These are phyloP conservation scores for Tetragnatha versicolor DNA, from an alignment of 1,140 invertebrate species.

Conservation along the genomic window DNA sequence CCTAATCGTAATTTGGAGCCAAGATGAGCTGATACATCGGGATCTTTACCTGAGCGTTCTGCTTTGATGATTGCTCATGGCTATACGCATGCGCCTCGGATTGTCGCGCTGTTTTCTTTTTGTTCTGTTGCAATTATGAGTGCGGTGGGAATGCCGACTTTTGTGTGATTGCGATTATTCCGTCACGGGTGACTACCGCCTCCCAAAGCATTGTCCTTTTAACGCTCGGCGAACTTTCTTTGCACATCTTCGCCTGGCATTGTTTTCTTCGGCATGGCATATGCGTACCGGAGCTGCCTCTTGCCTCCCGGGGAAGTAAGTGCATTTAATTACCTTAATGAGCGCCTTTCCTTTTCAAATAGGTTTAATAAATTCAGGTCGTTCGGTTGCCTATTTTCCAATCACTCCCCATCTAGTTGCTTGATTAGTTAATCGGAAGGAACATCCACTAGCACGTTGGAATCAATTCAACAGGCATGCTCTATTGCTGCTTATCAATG, in stretches of 20 bases:
- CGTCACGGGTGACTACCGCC: conserved; percentile 45
- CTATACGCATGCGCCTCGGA: conserved; percentile 34
- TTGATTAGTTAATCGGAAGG: too few species aligned
- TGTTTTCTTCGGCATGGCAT: conserved; percentile 32
- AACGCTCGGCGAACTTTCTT: conserved; percentile 28
- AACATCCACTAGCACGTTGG: too few species aligned
- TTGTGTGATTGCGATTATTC: conserved; percentile 43
- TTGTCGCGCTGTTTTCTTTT: conserved; percentile 33
- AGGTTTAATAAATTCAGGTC: too few species aligned
- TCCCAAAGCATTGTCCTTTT: conserved; percentile 44
- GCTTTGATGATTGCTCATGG: conserved; percentile 20
- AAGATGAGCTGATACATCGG: neutral
- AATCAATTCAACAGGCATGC: too few species aligned
- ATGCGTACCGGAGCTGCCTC: conserved; percentile 11
- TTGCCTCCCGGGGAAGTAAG: too few species aligned
- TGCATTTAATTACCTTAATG: too few species aligned
- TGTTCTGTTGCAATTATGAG: conserved; percentile 29
- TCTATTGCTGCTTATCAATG: too few species aligned
- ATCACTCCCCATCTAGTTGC: too few species aligned
- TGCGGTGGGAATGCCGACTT: conserved; percentile 51
- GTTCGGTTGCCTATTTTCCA: too few species aligned
- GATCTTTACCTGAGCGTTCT: conserved; percentile 24
- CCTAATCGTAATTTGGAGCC: neutral
- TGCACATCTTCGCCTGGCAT: conserved; percentile 40
- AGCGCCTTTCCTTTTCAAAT: too few species aligned